Evolutionary conservation across 2,113 vertebrate species (phyloP).

Genomic region (Calypte anna): DNA sequence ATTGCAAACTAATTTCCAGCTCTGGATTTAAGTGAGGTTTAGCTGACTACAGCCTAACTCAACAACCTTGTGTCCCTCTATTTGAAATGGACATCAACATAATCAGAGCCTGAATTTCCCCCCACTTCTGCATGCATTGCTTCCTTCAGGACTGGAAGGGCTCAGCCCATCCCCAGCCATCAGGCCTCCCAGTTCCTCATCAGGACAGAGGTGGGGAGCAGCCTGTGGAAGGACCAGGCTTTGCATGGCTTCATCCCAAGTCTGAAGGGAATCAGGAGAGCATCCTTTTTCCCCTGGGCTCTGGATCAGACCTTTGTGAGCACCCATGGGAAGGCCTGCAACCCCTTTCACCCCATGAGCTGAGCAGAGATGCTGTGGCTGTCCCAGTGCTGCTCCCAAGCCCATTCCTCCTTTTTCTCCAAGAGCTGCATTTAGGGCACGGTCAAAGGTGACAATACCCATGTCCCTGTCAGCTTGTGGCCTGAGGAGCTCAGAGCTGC

Average conservation of each 20-base stretch:
- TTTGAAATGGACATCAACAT: not conserved
- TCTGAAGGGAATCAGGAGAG: not conserved
- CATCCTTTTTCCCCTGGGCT: not conserved
- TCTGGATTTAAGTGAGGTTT: not conserved
- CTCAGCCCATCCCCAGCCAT: rapidly evolving
- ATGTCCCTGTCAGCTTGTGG: not conserved
- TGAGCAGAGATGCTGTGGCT: not conserved
- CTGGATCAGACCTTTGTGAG: not conserved
- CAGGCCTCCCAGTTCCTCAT: not conserved
- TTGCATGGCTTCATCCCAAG: not conserved
- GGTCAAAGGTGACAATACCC: not conserved
- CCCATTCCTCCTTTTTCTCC: not conserved
- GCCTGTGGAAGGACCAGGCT: not conserved
- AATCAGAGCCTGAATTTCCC: not conserved
- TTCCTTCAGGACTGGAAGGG: not conserved
- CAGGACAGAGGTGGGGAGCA: not conserved
- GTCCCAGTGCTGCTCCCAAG: not conserved
- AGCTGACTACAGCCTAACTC: not conserved
- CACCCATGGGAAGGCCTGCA: not conserved
- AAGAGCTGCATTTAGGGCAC: too few species aligned
- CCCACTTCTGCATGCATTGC: not conserved
- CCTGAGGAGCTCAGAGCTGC: not conserved
- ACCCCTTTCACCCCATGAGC: not conserved
- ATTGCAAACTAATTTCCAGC: not conserved
- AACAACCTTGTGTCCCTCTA: not conserved